Percentiles rank a stretch among this genome's conserved stretches.
phyloP scores from a whole-genome alignment of 2,113 vertebrate species.

The Jacana jacana region DNA sequence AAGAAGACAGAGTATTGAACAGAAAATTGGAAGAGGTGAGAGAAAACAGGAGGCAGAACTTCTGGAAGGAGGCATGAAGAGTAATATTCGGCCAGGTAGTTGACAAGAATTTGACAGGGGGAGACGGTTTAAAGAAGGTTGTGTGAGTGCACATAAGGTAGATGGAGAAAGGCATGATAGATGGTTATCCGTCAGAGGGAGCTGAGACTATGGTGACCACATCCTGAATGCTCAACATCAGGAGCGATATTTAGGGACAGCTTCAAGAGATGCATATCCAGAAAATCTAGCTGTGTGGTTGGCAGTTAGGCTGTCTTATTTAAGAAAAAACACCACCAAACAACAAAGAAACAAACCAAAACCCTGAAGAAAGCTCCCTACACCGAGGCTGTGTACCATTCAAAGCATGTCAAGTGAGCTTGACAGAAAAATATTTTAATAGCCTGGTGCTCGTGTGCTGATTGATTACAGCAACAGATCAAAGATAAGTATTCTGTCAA shows the following conservation, averaged over 20 bases:
- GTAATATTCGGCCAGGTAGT: background rate
- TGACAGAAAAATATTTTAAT: conserved; percentile 57
- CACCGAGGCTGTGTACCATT: background rate
- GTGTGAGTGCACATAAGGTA: background rate
- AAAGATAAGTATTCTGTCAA: conserved; percentile 59
- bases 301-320: background rate
- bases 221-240: background rate
- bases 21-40: conserved; percentile 11
- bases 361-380: background rate
- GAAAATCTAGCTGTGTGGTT: background rate
- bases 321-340: background rate
- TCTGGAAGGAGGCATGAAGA: background rate
- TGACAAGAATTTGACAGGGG: background rate
- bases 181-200: background rate
- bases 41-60: background rate
- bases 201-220: background rate
- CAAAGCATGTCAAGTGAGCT: conserved; percentile 29
- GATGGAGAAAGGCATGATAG: background rate
- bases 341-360: background rate
- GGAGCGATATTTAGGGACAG: background rate
- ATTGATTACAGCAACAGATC: conserved; percentile 62
- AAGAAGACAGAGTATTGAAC: background rate
- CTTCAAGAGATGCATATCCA: background rate
- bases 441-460: conserved; percentile 31
- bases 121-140: background rate